phyloP scores from a whole-genome alignment of 2,888 invertebrate genomes.

The Drosophila anomalata region DNA sequence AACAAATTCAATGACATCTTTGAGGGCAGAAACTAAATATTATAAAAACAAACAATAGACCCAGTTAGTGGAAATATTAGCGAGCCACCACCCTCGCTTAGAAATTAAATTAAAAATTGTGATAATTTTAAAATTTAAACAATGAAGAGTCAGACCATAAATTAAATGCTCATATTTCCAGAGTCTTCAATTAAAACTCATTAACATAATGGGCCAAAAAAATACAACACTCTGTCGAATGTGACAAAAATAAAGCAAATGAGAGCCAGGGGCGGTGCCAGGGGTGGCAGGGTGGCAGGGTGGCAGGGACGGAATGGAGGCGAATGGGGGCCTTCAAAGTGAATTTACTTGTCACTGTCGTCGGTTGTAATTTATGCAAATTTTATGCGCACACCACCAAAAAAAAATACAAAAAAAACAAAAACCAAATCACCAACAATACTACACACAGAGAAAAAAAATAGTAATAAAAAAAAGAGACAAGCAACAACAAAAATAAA shows the following conservation, averaged over 20 bases:
- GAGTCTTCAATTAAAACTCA: slow-evolving; percentile 70
- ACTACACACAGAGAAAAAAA: slow-evolving; percentile 40
- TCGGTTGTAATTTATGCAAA: slow-evolving; percentile 75
- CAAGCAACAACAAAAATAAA: slow-evolving; percentile 15
- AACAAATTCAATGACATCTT: too few relatives aligned
- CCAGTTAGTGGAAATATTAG: neutral
- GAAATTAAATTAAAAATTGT: slow-evolving; percentile 27
- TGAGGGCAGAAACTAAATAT: neutral
- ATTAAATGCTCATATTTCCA: slow-evolving; percentile 37
- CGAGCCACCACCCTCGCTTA: neutral
- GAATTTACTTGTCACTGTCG: slow-evolving; percentile 52
- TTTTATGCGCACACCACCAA: slow-evolving; percentile 71
- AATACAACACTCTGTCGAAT: slow-evolving; percentile 36
- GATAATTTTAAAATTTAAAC: neutral
- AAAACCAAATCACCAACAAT: slow-evolving; percentile 34
- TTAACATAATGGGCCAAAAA: slow-evolving; percentile 72
- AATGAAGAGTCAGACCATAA: slow-evolving; percentile 23
- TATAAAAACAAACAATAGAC: neutral
- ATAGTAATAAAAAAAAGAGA: slow-evolving; percentile 12
- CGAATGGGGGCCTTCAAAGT: slow-evolving; percentile 46
- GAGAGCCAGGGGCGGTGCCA: neutral
- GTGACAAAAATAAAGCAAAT: slow-evolving; percentile 38
- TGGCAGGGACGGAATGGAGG: neutral
- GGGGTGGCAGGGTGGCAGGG: neutral
- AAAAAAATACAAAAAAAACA: too few relatives aligned